Evolutionary conservation across 2,797 vertebrate genomes (phyloP).

Genomic region (Brachyrhaphis roseni): DNA sequence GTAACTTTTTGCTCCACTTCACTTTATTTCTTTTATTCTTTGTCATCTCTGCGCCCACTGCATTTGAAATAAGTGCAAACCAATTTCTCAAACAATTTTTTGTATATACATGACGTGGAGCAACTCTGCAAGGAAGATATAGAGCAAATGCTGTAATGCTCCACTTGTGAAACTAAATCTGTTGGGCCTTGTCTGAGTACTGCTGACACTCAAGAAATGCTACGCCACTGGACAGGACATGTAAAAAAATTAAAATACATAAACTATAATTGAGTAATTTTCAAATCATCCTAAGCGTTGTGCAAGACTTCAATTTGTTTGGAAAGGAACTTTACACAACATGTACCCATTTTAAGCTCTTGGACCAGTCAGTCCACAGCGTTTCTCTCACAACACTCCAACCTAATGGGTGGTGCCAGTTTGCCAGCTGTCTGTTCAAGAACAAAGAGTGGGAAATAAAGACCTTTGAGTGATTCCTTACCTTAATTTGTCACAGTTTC

Average conservation of each 20-base stretch:
- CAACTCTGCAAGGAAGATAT: too few relatives aligned
- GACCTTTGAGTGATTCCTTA: background rate
- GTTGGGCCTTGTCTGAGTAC: too few relatives aligned
- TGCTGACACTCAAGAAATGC: too few relatives aligned
- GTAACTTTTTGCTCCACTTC: background rate
- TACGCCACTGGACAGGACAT: too few relatives aligned
- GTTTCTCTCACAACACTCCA: background rate
- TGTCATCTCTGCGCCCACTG: too few relatives aligned
- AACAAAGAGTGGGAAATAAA: background rate
- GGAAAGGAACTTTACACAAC: background rate
- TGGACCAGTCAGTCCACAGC: too few relatives aligned
- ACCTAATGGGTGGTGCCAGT: background rate
- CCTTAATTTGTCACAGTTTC: background rate
- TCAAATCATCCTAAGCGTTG: background rate
- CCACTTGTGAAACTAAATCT: background rate
- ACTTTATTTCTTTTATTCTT: background rate
- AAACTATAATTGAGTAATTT: background rate
- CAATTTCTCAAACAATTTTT: background rate
- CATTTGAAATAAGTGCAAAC: background rate
- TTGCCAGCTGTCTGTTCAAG: background rate
- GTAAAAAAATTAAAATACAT: too few relatives aligned
- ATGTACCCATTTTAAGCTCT: background rate
- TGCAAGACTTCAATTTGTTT: background rate
- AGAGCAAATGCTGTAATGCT: too few relatives aligned
- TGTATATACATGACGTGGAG: too few relatives aligned